phyloP scores from a whole-genome alignment of 2,797 vertebrate species.

The Sebastes itinus region DNA sequence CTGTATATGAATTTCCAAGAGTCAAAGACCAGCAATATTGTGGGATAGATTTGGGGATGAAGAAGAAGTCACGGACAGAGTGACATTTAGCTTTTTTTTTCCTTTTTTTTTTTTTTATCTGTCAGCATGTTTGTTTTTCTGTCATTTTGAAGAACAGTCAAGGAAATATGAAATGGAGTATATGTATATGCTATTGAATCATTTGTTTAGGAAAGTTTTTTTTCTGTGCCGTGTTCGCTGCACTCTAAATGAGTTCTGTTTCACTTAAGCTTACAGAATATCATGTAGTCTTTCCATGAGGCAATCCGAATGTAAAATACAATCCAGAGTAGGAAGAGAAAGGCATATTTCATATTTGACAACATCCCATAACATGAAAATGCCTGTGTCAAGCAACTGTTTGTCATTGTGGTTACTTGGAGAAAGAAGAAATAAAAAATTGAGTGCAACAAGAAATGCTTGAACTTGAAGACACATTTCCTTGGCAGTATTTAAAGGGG shows the following conservation, averaged over 20 bases:
- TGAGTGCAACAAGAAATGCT: not conserved
- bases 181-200: slow-evolving; percentile 3
- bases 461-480: not conserved
- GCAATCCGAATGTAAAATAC: not conserved
- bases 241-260: slow-evolving; percentile 9
- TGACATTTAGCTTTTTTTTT: slow-evolving; percentile 22
- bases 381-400: not conserved
- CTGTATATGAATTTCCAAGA: slow-evolving; percentile 63
- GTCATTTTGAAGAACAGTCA: slow-evolving; percentile 12
- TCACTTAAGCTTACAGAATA: not conserved
- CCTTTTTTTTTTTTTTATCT: not conserved
- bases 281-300: slow-evolving; percentile 7
- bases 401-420: not conserved
- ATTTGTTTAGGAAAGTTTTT: slow-evolving; percentile 27
- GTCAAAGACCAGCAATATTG: slow-evolving; percentile 54
- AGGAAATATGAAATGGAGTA: slow-evolving; percentile 1
- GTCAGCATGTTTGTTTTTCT: slow-evolving; percentile 36
- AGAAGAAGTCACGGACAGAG: slow-evolving; percentile 40
- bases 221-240: not conserved
- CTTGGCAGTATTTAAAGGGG: not conserved
- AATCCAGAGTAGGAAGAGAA: not conserved
- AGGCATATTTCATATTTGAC: not conserved
- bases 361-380: not conserved
- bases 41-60: slow-evolving; percentile 48
- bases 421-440: not conserved